Evolutionary conservation across 2,888 invertebrate species (phyloP), one percentile per base, ranked within the genome.

Genomic region (Ernsta delagoae): DNA sequence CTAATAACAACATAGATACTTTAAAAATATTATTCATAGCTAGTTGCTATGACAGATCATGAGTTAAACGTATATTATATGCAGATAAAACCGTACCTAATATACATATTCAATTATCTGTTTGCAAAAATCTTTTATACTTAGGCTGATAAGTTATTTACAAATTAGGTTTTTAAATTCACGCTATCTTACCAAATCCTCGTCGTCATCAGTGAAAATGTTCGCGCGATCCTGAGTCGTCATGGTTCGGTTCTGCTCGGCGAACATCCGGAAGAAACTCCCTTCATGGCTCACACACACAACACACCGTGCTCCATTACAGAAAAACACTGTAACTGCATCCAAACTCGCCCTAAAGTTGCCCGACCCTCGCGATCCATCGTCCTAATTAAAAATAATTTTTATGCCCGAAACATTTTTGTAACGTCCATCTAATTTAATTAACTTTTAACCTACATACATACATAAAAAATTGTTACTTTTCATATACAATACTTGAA

Each of bases 191-290:
- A 92, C 92, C 91, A 93, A 79, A 72, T 93, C 92, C 82, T 93
- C 92, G 75, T 92, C 91, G 73, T 91, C 90, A 75, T 92, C 92
- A 39, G 89, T 76, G 77, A 92, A 91, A 79, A 92, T 90, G 71
- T 92, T 92, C 63, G 84, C 87, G 77, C 89, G 81, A 65, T 92
- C 92, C 82, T 88, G 88, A 73, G 86, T 81, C 82, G 92, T 90
- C 92, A 93, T 93, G 78, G 82, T 84, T 82, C 75, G 79, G 75
- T 76, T 74, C 81, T 73, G 81, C 82, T 83, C 82, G 9, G 12
- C 53, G 82, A 82, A 77, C 79, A 76, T 77, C 75, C 76, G 75
- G 70, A 70, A 72, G 67, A 72, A 78, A 77, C 81, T 82, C 79
- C 81, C 88, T 80, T 85, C 92, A 92, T 92, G 86, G 78, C 79